Conservation (phyloP, 1,140 invertebrate species). For the Scaptomyza pallida region DNA sequence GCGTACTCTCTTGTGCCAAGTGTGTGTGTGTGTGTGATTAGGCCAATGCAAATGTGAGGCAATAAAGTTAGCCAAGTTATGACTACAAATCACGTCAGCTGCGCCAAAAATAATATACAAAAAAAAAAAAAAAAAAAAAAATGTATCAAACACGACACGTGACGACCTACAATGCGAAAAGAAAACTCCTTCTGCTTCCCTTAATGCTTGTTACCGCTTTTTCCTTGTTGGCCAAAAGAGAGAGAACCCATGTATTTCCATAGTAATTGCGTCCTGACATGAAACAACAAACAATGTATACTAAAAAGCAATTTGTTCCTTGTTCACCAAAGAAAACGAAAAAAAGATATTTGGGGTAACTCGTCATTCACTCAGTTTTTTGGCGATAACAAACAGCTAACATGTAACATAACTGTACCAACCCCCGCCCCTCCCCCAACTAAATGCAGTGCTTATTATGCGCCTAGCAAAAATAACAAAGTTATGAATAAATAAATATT, state of each 20-base stretch:
- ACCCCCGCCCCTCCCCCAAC: not conserved
- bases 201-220: no score
- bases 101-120: no score
- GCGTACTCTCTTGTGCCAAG: not conserved
- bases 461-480: slow-evolving; percentile 44
- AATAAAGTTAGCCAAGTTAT: slow-evolving; percentile 75
- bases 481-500: slow-evolving; percentile 82
- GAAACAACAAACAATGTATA: slow-evolving; percentile 54
- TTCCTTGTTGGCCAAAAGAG: no score
- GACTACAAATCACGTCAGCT: slow-evolving; percentile 66
- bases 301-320: slow-evolving; percentile 22
- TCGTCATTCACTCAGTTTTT: slow-evolving; percentile 21
- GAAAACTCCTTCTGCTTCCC: slow-evolving; percentile 1
- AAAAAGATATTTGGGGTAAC: slow-evolving; percentile 49
- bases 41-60: slow-evolving; percentile 51
- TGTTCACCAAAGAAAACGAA: slow-evolving; percentile 17
- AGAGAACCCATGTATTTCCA: slow-evolving; percentile 26
- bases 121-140: no score
- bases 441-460: slow-evolving; percentile 47
- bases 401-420: not conserved
- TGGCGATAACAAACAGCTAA: slow-evolving; percentile 28
- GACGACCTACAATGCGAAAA: slow-evolving; percentile 48
- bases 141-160: slow-evolving; percentile 57
- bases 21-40: slow-evolving; percentile 37
- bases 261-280: slow-evolving; percentile 71